These are phyloP conservation scores for Eufriesea mexicana DNA, from an alignment of 1,140 invertebrate genomes.

Conservation along the genomic window DNA sequence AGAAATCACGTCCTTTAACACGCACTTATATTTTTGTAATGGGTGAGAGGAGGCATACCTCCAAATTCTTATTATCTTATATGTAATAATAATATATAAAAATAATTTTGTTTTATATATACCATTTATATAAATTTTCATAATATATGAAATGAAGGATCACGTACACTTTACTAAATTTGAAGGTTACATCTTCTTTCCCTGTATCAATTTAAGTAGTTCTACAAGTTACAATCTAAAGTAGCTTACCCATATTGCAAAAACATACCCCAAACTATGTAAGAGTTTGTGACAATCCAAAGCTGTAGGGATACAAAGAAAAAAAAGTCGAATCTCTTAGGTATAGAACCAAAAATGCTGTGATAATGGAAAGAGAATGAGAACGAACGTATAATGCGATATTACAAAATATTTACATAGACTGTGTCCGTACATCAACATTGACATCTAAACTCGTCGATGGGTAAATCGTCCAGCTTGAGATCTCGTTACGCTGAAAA, in stretches of 20 bases:
- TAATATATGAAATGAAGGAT: neutral
- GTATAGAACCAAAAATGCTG: conserved; percentile 44
- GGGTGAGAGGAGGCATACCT: conserved; percentile 60
- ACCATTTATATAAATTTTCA: neutral
- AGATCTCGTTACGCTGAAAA: conserved; percentile 74
- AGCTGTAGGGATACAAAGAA: conserved; percentile 68
- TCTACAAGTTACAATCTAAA: conserved; percentile 58
- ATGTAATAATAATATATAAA: neutral
- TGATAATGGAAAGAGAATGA: conserved; percentile 37
- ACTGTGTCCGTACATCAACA: conserved; percentile 43
- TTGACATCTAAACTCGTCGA: conserved; percentile 54
- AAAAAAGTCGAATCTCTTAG: conserved; percentile 46
- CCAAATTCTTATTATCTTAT: conserved; percentile 55
- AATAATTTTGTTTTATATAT: neutral
- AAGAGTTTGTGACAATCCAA: conserved; percentile 69
- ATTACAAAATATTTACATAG: conserved; percentile 69
- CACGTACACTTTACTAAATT: conserved; percentile 40
- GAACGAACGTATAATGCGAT: conserved; percentile 43
- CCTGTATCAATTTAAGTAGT: conserved; percentile 55
- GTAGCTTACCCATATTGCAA: conserved; percentile 70
- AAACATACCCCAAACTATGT: conserved; percentile 65
- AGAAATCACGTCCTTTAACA: conserved; percentile 51
- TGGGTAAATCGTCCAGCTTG: conserved; percentile 69
- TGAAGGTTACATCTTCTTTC: conserved; percentile 68
- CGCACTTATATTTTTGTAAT: conserved; percentile 25